Percentiles rank a stretch among this genome's conserved stretches.
phyloP scores from a whole-genome alignment of 2,888 invertebrate species.

The Sphaeridia pumilis region DNA sequence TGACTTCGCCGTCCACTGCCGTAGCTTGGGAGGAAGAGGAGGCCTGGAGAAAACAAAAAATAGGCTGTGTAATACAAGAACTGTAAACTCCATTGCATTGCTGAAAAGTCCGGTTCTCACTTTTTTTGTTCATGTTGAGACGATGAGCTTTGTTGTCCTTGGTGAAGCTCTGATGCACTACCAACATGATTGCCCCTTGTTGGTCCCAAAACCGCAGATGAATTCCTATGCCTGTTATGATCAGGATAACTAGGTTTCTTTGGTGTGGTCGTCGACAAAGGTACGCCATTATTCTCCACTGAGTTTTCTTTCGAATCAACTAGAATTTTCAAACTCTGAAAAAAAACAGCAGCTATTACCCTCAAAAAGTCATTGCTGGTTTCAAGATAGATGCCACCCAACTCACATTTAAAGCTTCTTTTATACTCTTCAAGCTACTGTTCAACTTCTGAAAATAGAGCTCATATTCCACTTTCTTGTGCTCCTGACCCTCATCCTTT shows the following conservation, averaged over 20 bases:
- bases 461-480: constrained; percentile 31
- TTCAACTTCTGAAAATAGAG: constrained; percentile 33
- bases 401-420: constrained; percentile 33
- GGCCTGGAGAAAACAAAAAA: constrained; percentile 19
- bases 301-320: constrained; percentile 29
- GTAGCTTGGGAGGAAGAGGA: constrained; percentile 33
- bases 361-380: neutral
- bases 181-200: too few species aligned
- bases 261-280: neutral
- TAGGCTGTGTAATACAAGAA: too few species aligned
- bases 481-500: neutral
- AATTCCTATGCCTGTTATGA: neutral
- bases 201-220: neutral
- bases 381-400: neutral
- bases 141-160: neutral
- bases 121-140: neutral
- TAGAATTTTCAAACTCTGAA: constrained; percentile 30
- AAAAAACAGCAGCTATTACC: neutral
- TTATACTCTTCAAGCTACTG: constrained; percentile 30
- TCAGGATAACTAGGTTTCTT: neutral
- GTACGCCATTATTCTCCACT: neutral
- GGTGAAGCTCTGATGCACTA: too few species aligned
- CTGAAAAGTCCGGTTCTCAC: neutral
- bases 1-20: constrained; percentile 30
- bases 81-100: neutral